Percentiles rank a stretch among this genome's conserved stretches.
These are phyloP conservation scores for Ceratosolen fusciceps DNA, from an alignment of 1,140 invertebrate species.

Conservation along the genomic window DNA sequence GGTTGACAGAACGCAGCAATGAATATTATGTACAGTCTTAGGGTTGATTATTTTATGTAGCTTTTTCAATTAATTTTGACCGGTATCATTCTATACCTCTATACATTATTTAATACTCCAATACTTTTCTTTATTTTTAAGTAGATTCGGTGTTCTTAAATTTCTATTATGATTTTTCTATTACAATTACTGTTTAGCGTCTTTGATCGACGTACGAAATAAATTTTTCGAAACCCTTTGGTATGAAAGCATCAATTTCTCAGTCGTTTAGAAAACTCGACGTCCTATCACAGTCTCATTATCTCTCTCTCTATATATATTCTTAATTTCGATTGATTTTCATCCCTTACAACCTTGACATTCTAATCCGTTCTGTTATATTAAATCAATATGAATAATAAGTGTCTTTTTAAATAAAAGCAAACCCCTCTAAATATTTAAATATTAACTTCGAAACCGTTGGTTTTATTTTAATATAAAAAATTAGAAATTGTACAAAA, in stretches of 20 bases:
- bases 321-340: constrained; percentile 47
- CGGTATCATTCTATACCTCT: not conserved
- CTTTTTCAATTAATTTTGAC: constrained; percentile 19
- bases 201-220: constrained; percentile 17
- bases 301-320: constrained; percentile 47
- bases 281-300: constrained; percentile 46
- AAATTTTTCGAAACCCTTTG: constrained; percentile 10
- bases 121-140: constrained; percentile 13
- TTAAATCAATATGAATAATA: not conserved
- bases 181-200: constrained; percentile 30
- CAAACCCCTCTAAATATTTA: not conserved
- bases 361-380: not conserved
- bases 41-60: constrained; percentile 15
- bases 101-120: not conserved
- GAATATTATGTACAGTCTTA: constrained; percentile 3
- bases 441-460: not conserved
- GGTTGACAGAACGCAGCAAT: constrained; percentile 33
- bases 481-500: not conserved
- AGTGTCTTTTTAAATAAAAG: not conserved
- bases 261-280: not conserved
- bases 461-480: not conserved
- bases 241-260: constrained; percentile 6
- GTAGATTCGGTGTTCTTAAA: constrained; percentile 26
- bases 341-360: constrained; percentile 36
- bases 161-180: constrained; percentile 26